Base-by-base conservation (phyloP, 2,888 invertebrate species). In the Willowsia nigromaculata region DNA sequence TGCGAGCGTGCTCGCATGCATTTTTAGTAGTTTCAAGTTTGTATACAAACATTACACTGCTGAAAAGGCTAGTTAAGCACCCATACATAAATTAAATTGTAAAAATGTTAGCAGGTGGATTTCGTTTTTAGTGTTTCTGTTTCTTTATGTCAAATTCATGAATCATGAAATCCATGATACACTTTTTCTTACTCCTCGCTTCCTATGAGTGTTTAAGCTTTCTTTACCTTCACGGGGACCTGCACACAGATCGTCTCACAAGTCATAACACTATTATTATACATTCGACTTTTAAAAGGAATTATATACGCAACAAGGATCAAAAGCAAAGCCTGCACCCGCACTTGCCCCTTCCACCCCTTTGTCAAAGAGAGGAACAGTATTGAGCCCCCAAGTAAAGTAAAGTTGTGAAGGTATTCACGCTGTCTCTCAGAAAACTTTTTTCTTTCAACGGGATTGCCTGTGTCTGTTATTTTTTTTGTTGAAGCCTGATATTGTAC, bases 271-370 rank as follows among this genome's bases (percentile, higher is more conserved):
- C 82, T 30, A 27, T 40, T 53, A 37, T 53, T 30, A 47, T 50
- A 30, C 47, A 25, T 56, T 18, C 18, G 50, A 53, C 74, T 71
- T n/a, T n/a, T 22, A 56, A 50, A 59, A 84, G 53, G 65, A 68
- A 84, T 84, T 74, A 84, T 30, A 53, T 71, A 84, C 71, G 84
- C 84, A 84, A 74, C 71, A 84, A 71, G 84, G 84, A 84, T 84
- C 84, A 84, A 74, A 82, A 50, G 68, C 2, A 71, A 56, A 76
- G 30, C 76, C 25, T 50, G 22, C 78, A 56, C 33, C 33, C 59
- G 82, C 65, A 47, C 65, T 82, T 65, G 50, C 65, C 33, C 15
- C 18, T 43, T 43, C 74, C 74, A 74, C 43, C 74, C 74, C 74
- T 74, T 74, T 74, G 43, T 74, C 74, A 74, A 74, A 68, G 30